Evolutionary conservation across 92 coral and sea anemone species (phyloP).

Genomic region (Galaxea fascicularis): DNA sequence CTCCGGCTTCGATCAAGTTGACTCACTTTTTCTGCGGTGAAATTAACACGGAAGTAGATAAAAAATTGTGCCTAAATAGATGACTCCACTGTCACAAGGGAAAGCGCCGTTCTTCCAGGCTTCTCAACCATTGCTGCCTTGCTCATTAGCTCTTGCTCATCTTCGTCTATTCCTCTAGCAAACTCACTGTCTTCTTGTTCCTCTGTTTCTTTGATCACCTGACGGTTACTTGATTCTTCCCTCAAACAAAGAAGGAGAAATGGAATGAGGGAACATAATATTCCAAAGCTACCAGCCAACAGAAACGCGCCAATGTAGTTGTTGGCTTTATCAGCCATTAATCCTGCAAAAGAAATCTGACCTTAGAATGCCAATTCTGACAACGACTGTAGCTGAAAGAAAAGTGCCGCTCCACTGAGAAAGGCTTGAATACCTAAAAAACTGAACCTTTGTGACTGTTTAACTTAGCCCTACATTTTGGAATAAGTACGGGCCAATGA

Average conservation of each 20-base stretch:
- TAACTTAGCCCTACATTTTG: too few relatives aligned
- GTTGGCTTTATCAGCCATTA: slow-evolving; percentile 34
- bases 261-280: slow-evolving; percentile 26
- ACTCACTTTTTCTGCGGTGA: too few relatives aligned
- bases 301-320: slow-evolving; percentile 41
- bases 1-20: too few relatives aligned
- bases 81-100: not conserved
- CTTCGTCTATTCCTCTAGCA: not conserved
- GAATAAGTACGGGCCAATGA: too few relatives aligned
- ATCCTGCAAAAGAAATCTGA: not conserved
- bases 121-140: not conserved
- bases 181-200: not conserved
- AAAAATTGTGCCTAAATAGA: not conserved
- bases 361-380: too few relatives aligned
- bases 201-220: not conserved
- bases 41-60: not conserved
- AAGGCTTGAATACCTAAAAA: too few relatives aligned
- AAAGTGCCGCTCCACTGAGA: too few relatives aligned
- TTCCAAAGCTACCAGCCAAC: slow-evolving; percentile 34
- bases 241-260: slow-evolving; percentile 1
- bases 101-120: too few relatives aligned
- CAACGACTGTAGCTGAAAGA: too few relatives aligned
- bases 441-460: too few relatives aligned
- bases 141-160: not conserved
- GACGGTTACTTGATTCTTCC: not conserved